Evolutionary conservation across 2,797 vertebrate species (phyloP).

Genomic region (Lophura swinhoii): DNA sequence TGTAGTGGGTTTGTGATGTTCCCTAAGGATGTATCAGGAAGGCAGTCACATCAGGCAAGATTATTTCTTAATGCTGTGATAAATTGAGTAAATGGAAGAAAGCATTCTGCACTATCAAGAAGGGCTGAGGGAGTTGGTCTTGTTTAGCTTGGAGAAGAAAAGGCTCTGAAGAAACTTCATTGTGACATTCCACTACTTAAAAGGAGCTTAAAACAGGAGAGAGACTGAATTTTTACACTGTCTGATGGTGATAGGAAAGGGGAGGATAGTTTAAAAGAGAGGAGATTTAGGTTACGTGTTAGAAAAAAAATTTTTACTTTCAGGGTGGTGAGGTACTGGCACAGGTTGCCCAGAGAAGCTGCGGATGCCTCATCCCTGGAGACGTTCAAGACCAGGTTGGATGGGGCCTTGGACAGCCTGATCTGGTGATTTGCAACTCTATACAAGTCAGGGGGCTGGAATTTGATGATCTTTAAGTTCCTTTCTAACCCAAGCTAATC

Average conservation of each 20-base stretch:
- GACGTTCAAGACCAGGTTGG: too few species aligned
- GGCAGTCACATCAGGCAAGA: neutral
- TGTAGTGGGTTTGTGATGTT: neutral
- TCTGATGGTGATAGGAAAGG: neutral
- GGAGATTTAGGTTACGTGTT: too few species aligned
- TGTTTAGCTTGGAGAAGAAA: neutral
- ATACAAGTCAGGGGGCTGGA: too few species aligned
- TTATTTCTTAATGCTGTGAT: neutral
- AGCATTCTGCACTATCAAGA: neutral
- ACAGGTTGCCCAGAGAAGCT: too few species aligned
- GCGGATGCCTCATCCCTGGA: too few species aligned
- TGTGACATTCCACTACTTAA: neutral
- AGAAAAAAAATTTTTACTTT: too few species aligned
- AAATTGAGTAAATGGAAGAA: neutral
- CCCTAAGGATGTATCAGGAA: neutral
- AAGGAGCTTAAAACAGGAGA: neutral
- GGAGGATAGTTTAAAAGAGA: too few species aligned
- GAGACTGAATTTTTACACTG: neutral
- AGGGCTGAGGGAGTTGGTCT: neutral
- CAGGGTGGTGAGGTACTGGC: too few species aligned
- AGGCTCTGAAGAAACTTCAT: neutral
- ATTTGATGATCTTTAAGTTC: too few species aligned
- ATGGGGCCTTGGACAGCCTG: too few species aligned
- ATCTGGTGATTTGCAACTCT: too few species aligned
- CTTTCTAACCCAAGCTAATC: too few species aligned